These are phyloP conservation scores for Colostygia pectinataria DNA, from an alignment of 2,888 invertebrate species.

Conservation along the genomic window DNA sequence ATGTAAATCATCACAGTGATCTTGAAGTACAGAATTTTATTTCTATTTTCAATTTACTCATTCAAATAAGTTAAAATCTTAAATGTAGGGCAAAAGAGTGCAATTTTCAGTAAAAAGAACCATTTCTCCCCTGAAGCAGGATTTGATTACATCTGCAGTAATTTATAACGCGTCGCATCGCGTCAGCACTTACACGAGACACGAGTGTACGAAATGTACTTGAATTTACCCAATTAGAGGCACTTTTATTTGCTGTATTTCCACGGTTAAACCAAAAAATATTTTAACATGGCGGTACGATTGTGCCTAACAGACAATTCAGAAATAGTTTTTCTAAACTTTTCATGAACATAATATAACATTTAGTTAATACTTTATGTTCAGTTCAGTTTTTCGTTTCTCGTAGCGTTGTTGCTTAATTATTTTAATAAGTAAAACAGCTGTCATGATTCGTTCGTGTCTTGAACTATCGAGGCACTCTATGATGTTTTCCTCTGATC, in stretches of 20 bases:
- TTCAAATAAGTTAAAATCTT: background rate
- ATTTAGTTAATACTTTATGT: too few relatives aligned
- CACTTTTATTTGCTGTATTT: constrained; percentile 51
- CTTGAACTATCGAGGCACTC: too few relatives aligned
- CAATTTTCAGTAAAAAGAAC: constrained; percentile 5
- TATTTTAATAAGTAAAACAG: too few relatives aligned
- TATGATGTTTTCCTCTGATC: too few relatives aligned
- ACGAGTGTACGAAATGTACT: constrained; percentile 34
- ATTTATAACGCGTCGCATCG: constrained; percentile 28
- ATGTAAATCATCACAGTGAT: too few relatives aligned
- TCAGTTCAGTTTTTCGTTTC: too few relatives aligned
- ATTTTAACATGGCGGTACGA: constrained; percentile 18
- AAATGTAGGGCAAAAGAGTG: background rate
- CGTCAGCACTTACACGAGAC: constrained; percentile 29
- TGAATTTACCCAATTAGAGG: constrained; percentile 38
- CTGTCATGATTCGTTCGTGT: too few relatives aligned
- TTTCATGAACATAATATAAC: too few relatives aligned
- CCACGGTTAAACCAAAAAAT: constrained; percentile 38
- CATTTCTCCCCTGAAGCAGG: constrained; percentile 6
- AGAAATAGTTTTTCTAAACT: too few relatives aligned
- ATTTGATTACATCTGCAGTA: constrained; percentile 29
- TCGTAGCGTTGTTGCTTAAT: too few relatives aligned
- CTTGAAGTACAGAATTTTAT: background rate
- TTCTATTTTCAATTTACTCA: background rate
- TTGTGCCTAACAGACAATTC: too few relatives aligned